Conservation (phyloP, 2,888 invertebrate species). For the Fissipunctia ypsillon region DNA sequence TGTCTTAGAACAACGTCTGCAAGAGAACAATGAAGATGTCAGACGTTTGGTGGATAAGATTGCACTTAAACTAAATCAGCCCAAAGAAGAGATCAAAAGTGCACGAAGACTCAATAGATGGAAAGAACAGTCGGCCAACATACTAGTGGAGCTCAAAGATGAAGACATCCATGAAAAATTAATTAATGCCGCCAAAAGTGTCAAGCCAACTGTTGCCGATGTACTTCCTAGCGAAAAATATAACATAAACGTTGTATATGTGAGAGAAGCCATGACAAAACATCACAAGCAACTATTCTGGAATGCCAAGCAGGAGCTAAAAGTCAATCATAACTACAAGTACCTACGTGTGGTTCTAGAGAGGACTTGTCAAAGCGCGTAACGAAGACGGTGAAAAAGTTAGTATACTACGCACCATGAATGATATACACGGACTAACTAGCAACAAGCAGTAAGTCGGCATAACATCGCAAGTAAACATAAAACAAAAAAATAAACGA, state of each 20-base stretch:
- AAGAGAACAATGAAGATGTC: too few species aligned
- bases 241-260: neutral
- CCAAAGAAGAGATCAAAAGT: too few species aligned
- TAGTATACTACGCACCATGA: neutral
- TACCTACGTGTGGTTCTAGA: slow-evolving; percentile 33
- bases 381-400: slow-evolving; percentile 20
- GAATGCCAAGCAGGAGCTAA: slow-evolving; percentile 34
- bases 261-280: slow-evolving; percentile 29
- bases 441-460: neutral
- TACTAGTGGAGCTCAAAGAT: neutral
- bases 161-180: neutral
- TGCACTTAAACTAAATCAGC: too few species aligned
- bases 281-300: slow-evolving; percentile 25
- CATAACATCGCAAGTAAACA: neutral
- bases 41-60: too few species aligned
- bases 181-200: slow-evolving; percentile 17
- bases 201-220: slow-evolving; percentile 3
- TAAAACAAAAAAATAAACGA: neutral
- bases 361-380: slow-evolving; percentile 10
- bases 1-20: too few species aligned
- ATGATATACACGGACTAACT: neutral
- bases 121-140: neutral
- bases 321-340: slow-evolving; percentile 16
- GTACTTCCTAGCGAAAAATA: neutral
- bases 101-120: neutral